Evolutionary conservation across 2,888 invertebrate species (phyloP).

Genomic region (Halocaridina rubra): DNA sequence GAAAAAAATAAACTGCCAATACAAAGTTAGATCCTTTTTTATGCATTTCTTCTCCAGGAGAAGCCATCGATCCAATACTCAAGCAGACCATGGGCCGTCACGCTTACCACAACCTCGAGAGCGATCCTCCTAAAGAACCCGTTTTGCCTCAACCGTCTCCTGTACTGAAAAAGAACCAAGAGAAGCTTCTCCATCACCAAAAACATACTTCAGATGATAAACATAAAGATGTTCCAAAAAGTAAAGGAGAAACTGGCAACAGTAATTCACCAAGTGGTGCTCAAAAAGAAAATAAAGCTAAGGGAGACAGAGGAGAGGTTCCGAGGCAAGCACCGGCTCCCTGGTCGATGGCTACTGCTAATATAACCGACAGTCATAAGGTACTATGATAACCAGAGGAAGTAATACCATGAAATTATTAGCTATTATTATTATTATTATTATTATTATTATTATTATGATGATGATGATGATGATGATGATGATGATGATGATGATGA

Average conservation of each 20-base stretch:
- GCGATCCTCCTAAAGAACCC: neutral
- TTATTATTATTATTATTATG: too few relatives aligned
- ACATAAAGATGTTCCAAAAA: neutral
- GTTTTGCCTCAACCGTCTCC: neutral
- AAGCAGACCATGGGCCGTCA: neutral
- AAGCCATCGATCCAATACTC: constrained; percentile 36
- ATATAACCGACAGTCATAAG: constrained; percentile 60
- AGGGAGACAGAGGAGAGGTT: neutral
- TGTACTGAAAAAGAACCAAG: neutral
- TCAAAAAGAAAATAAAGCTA: neutral
- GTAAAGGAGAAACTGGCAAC: neutral
- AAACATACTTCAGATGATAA: neutral
- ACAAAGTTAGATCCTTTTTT: too few relatives aligned
- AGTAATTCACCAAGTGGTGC: neutral
- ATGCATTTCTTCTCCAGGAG: constrained; percentile 13
- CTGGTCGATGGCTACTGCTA: constrained; percentile 60
- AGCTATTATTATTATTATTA: too few relatives aligned
- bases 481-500: neutral
- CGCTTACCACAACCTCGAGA: neutral
- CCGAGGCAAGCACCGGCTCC: neutral
- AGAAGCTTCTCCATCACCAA: neutral
- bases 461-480: neutral
- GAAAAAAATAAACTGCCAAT: too few relatives aligned
- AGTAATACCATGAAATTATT: too few relatives aligned
- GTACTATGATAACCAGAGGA: too few relatives aligned